Evolutionary conservation across 2,888 invertebrate species (phyloP).

Genomic region (Harpagoxenus sublaevis): DNA sequence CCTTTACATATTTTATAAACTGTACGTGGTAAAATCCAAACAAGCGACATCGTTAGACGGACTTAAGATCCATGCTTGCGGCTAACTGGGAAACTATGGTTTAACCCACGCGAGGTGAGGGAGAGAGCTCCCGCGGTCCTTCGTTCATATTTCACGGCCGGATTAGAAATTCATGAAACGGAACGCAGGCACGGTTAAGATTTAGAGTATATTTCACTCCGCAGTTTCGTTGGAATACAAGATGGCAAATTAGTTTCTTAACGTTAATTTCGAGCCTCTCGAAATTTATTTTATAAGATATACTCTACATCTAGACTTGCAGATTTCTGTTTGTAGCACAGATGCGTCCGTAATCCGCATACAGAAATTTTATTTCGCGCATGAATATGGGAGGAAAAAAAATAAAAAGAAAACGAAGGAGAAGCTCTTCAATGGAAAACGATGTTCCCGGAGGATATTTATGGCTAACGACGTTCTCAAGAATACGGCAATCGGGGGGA

Average conservation of each 20-base stretch:
- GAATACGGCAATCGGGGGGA: constrained; percentile 23
- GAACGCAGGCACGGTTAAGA: not conserved
- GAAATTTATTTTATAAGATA: not conserved
- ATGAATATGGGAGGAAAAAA: not conserved
- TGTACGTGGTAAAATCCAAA: constrained; percentile 38
- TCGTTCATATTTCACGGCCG: constrained; percentile 10
- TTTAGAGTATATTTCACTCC: not conserved
- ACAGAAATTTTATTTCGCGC: not conserved
- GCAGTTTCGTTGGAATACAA: not conserved
- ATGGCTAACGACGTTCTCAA: constrained; percentile 29
- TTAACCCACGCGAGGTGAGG: not conserved
- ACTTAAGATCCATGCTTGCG: constrained; percentile 19
- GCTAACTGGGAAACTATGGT: constrained; percentile 27
- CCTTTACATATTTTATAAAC: constrained; percentile 38
- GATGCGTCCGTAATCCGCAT: too few relatives aligned
- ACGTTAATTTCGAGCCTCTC: not conserved
- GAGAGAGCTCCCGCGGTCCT: not conserved
- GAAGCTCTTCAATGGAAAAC: not conserved
- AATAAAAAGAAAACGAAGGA: not conserved
- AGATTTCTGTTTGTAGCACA: not conserved
- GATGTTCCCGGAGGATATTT: constrained; percentile 37
- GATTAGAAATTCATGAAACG: constrained; percentile 39
- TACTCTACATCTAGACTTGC: not conserved
- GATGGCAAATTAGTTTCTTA: not conserved
- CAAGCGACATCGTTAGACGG: constrained; percentile 41